Evolutionary conservation across 92 coral and sea anemone genomes (phyloP).

Genomic region (Chrysogorgia sp.): DNA sequence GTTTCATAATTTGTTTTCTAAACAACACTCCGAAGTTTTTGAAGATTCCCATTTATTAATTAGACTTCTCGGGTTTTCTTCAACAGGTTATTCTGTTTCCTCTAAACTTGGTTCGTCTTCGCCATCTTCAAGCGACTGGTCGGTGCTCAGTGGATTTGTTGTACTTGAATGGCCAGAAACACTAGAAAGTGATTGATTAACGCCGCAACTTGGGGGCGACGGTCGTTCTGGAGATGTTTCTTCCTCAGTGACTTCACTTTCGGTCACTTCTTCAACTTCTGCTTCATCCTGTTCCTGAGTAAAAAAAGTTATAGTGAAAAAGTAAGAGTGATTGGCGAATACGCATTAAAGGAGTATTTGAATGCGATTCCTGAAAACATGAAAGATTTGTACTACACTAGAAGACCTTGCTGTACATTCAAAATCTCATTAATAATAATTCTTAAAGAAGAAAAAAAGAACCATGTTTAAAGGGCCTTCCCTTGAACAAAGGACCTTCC

Average conservation of each 20-base stretch:
- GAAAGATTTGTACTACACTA: too few relatives aligned
- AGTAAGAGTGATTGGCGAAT: too few relatives aligned
- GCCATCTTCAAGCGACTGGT: conserved; percentile 35
- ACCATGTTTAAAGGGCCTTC: not conserved
- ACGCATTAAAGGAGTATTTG: too few relatives aligned
- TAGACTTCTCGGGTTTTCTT: conserved; percentile 17
- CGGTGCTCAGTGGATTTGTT: conserved; percentile 29
- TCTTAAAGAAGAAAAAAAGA: not conserved
- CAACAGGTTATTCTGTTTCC: conserved; percentile 14
- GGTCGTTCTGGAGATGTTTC: conserved; percentile 60
- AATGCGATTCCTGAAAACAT: too few relatives aligned
- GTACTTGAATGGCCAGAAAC: conserved; percentile 37
- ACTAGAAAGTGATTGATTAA: conserved; percentile 35
- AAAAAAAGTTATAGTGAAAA: not conserved
- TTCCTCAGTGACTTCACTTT: conserved; percentile 83
- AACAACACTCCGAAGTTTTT: not conserved
- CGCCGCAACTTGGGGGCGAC: not conserved
- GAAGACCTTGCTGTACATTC: too few relatives aligned
- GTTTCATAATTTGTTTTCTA: not conserved
- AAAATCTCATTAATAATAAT: too few relatives aligned
- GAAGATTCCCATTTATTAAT: not conserved
- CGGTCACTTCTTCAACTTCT: conserved; percentile 80
- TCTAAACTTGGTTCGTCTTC: conserved; percentile 38
- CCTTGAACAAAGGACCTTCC: too few relatives aligned
- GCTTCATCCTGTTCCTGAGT: conserved; percentile 75